A percentile compares a stretch with the other conserved stretches of the same genome.
Evolutionary conservation across 2,888 invertebrate species (phyloP).

Genomic region (Eupsilia transversa): DNA sequence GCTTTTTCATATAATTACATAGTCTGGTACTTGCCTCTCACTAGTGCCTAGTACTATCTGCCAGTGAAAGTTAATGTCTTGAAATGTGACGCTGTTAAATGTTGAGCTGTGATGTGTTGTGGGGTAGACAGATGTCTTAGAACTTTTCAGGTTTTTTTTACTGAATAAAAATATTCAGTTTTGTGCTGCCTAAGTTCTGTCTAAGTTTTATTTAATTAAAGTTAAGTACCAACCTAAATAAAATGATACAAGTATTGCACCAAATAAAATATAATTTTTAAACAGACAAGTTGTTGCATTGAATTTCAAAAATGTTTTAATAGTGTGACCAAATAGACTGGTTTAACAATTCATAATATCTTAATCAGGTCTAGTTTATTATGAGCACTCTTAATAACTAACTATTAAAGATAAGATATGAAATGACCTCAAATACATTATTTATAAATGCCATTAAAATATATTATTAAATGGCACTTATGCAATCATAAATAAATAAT

Average conservation of each 20-base stretch:
- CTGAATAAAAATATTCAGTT: not conserved
- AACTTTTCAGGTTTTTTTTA: not conserved
- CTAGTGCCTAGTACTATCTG: slow-evolving; percentile 45
- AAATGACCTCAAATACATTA: slow-evolving; percentile 15
- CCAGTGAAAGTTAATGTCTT: slow-evolving; percentile 62
- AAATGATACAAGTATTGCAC: not conserved
- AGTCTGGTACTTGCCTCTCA: slow-evolving; percentile 48
- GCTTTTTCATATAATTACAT: slow-evolving; percentile 51
- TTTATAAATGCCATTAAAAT: not conserved
- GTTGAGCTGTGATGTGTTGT: slow-evolving; percentile 25
- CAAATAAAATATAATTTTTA: not conserved
- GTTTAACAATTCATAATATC: not conserved
- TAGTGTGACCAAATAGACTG: not conserved
- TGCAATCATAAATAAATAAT: slow-evolving; percentile 15
- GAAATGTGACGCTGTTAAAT: slow-evolving; percentile 38
- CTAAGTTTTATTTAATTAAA: not conserved
- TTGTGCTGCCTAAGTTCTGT: not conserved
- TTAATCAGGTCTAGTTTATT: slow-evolving; percentile 7
- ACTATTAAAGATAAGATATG: not conserved
- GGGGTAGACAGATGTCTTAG: not conserved
- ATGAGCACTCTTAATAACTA: slow-evolving; percentile 1
- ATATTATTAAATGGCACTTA: not conserved
- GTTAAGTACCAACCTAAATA: not conserved
- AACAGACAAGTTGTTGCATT: no score
- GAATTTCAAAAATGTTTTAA: not conserved